phyloP scores from a whole-genome alignment of 2,797 vertebrate genomes.

The Tadarida brasiliensis region DNA sequence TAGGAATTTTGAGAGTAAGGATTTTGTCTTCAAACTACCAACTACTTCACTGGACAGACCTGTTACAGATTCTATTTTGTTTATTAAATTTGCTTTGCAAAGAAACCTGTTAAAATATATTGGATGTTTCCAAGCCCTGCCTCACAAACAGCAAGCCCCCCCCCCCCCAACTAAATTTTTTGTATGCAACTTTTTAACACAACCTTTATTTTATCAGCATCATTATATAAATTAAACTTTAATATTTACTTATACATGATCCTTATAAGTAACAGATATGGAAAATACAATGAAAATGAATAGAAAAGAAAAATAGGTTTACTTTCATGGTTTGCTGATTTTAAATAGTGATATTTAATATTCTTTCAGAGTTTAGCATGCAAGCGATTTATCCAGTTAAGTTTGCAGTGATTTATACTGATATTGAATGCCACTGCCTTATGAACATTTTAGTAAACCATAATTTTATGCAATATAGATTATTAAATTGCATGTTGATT shows the following conservation, averaged over 20 bases:
- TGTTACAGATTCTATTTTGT: background rate
- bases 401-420: conserved; percentile 3
- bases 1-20: background rate
- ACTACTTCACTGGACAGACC: background rate
- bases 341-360: conserved; percentile 42
- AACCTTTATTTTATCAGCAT: background rate
- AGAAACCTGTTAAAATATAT: background rate
- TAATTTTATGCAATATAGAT: background rate
- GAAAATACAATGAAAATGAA: conserved; percentile 37
- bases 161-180: background rate
- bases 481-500: conserved; percentile 54
- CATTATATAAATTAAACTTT: conserved; percentile 1
- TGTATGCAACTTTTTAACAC: background rate
- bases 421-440: background rate
- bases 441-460: background rate
- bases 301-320: conserved; percentile 21
- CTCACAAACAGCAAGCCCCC: background rate
- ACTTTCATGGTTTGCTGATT: conserved; percentile 33
- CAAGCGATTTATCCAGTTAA: background rate
- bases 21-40: conserved; percentile 1
- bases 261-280: background rate
- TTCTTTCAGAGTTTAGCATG: background rate
- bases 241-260: background rate
- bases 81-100: conserved; percentile 19
- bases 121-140: background rate